These are phyloP conservation scores for Setophaga coronata DNA, from an alignment of 2,113 vertebrate genomes.

Conservation along the genomic window DNA sequence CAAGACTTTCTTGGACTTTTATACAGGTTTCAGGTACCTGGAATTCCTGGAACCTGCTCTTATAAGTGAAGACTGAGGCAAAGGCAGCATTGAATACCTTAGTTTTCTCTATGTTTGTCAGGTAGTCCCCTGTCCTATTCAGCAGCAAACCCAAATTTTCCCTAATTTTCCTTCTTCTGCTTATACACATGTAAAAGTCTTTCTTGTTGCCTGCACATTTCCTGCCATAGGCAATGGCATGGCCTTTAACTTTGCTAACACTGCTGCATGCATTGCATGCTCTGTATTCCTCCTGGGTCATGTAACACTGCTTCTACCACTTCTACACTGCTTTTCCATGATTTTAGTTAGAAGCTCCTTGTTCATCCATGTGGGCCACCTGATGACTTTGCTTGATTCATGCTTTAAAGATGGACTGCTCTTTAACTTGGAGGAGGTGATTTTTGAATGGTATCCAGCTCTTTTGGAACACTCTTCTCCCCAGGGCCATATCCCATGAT, in stretches of 20 bases:
- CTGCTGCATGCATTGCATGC: neutral
- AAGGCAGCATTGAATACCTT: neutral
- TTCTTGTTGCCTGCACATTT: neutral
- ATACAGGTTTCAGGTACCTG: neutral
- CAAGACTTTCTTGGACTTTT: neutral
- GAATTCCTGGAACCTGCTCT: neutral
- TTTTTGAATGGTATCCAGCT: neutral
- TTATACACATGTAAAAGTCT: neutral
- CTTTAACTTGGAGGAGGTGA: neutral
- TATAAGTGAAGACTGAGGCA: neutral
- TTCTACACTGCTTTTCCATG: neutral
- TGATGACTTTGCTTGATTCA: neutral
- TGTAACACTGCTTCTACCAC: neutral
- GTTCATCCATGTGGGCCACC: fast-evolving
- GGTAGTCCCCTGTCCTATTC: neutral
- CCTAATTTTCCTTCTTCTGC: neutral
- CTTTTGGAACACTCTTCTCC: neutral
- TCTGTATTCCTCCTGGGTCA: neutral
- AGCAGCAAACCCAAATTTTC: neutral
- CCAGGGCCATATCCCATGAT: neutral
- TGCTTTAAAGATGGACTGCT: neutral
- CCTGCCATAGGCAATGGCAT: neutral
- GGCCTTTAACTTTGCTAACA: neutral
- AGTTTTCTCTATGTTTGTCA: neutral
- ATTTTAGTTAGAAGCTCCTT: neutral